Conservation (phyloP, 2,113 vertebrate species). For the Toxotes chatareus region DNA sequence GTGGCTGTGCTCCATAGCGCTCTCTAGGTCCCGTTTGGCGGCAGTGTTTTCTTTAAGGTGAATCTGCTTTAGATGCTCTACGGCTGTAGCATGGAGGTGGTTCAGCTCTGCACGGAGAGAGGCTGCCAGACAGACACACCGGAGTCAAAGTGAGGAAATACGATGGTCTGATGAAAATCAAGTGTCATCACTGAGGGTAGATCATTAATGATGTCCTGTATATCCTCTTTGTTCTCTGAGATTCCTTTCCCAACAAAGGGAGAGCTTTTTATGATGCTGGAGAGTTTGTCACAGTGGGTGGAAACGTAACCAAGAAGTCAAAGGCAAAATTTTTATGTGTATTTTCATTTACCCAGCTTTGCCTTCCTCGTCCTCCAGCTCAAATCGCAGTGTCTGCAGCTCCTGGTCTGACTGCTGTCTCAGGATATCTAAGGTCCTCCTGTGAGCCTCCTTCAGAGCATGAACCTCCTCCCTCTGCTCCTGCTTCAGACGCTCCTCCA, state of each 20-base stretch:
- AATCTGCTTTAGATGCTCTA: constrained; percentile 91
- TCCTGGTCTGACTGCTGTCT: constrained; percentile 95
- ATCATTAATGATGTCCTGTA: neutral
- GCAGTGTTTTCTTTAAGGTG: constrained; percentile 91
- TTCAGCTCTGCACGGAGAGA: constrained; percentile 96
- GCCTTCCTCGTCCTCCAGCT: constrained; percentile 96
- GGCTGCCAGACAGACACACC: constrained; percentile 76
- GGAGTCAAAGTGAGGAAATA: neutral
- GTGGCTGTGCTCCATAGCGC: constrained; percentile 88
- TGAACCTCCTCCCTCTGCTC: constrained; percentile 95
- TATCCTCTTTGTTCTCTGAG: neutral
- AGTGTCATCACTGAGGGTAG: neutral
- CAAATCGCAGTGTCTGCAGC: constrained; percentile 94
- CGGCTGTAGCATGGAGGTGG: constrained; percentile 92
- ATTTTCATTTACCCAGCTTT: constrained; percentile 88
- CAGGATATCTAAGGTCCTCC: constrained; percentile 93
- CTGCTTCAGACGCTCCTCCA: constrained; percentile 93
- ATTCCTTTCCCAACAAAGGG: neutral
- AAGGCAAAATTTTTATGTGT: neutral
- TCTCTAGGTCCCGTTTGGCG: constrained; percentile 90
- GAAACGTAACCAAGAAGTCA: neutral
- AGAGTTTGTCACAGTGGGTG: neutral
- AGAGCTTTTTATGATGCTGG: neutral
- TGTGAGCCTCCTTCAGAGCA: constrained; percentile 92
- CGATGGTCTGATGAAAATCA: neutral